Base-by-base conservation (phyloP, 2,113 vertebrate species). In the Lepidothrix coronata region DNA sequence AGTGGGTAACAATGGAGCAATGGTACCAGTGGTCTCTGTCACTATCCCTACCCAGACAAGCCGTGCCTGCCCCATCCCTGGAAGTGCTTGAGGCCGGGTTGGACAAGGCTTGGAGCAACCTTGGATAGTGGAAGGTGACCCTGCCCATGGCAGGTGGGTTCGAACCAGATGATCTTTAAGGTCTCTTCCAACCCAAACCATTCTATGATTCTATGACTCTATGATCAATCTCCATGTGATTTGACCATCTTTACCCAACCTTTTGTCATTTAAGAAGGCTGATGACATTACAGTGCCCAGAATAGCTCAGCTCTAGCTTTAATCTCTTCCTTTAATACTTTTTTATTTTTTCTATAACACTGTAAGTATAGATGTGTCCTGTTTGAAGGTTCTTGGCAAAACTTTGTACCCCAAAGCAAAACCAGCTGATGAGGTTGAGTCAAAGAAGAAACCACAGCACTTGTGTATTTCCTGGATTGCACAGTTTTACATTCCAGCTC, bases 61-160 rank as follows among this genome's bases (percentile, higher is more conserved):
- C 18, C 57, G 49, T 16, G 14, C 2, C 25, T 76, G 30, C 4
- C 25, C 11, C 22, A 23, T 33, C 11, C 12, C 35, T 49, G 25
- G 3, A 9, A 57, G 7, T 28, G 18, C 37, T 15, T 35, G 63
- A 63, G 31, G 14, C 18, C 41, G 11, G 5, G 12, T 0, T 63
- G 30, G 22, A 39, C 2, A 4, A 15, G 6, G 0, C 12, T 55
- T 76, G 28, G 8, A 70, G 10, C 8, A 49, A 0, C 7, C 18
- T 41, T n/a, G 24, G 18, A 9, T 6, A 55, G 21, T 20, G 8
- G 18, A 33, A 83, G 17, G 0, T 70, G 41, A 43, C 12, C 24
- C 30, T 62, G 25, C 8, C 9, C 4, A 5, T 8, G 11, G 9
- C 8, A 76, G 25, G 19, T 41, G 12, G 9, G 16, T 8, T 48